Conservation (phyloP, 2,797 vertebrate species). For the Carapus acus region DNA sequence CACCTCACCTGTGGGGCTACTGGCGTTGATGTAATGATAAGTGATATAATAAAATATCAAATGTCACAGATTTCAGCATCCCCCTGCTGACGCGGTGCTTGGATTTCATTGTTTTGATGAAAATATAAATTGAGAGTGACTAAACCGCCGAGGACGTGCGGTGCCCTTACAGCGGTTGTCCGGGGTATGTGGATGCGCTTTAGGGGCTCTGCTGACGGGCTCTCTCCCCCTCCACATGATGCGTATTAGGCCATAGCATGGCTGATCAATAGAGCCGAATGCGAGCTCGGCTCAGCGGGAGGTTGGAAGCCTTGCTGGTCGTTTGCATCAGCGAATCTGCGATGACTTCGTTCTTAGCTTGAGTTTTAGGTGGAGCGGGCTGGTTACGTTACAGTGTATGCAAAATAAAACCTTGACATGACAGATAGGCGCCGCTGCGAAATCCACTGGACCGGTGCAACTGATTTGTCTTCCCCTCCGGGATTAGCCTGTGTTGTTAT, state of each 20-base stretch:
- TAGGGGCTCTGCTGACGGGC: slow-evolving; percentile 18
- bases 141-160: slow-evolving; percentile 1
- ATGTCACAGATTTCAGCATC: slow-evolving; percentile 4
- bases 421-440: slow-evolving; percentile 17
- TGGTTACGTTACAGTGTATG: slow-evolving; percentile 29
- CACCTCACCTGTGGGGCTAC: neutral
- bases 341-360: slow-evolving; percentile 27
- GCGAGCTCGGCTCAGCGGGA: slow-evolving; percentile 37
- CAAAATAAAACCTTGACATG: slow-evolving; percentile 22
- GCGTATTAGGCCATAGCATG: slow-evolving; percentile 45
- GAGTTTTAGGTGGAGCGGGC: slow-evolving; percentile 15
- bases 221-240: slow-evolving; percentile 42
- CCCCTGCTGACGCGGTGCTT: slow-evolving; percentile 24
- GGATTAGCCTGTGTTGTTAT: slow-evolving; percentile 8
- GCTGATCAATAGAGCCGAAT: slow-evolving; percentile 57
- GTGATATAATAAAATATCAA: slow-evolving; percentile 4
- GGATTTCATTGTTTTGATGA: slow-evolving; percentile 9
- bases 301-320: slow-evolving; percentile 33
- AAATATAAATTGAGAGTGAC: slow-evolving; percentile 10
- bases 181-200: slow-evolving; percentile 14
- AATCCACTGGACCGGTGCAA: slow-evolving; percentile 31
- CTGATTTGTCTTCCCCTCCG: slow-evolving; percentile 26
- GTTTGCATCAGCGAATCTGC: slow-evolving; percentile 26
- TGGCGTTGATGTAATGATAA: too few species aligned
- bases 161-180: too few species aligned